Conservation (phyloP, 2,113 vertebrate species). For the Aleadryas rufinucha region DNA sequence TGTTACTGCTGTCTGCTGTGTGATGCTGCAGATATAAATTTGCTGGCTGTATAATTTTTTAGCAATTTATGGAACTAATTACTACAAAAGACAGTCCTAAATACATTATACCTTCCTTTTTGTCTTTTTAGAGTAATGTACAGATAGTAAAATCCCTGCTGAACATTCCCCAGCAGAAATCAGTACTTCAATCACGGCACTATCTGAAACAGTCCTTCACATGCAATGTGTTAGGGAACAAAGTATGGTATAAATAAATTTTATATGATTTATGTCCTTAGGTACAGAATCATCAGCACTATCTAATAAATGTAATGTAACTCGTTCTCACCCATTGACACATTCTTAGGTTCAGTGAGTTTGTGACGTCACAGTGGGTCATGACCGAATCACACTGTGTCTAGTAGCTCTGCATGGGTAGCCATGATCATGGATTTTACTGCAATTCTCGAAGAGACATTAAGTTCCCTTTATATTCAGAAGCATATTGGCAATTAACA, state of each 20-base stretch:
- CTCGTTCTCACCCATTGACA: background rate
- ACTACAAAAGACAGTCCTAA: background rate
- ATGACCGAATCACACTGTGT: background rate
- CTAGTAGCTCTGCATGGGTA: background rate
- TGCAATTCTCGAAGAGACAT: background rate
- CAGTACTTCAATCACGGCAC: background rate
- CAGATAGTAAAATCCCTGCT: background rate
- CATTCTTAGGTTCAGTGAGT: background rate
- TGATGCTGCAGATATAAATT: background rate
- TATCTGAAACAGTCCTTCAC: background rate
- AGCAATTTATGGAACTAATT: background rate
- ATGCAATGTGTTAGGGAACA: background rate
- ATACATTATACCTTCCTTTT: background rate
- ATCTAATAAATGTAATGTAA: background rate
- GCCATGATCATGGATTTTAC: background rate
- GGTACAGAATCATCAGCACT: background rate
- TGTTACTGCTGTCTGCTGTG: background rate
- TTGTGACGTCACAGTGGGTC: background rate
- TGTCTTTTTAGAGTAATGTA: background rate
- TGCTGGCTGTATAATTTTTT: background rate
- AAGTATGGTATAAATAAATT: background rate
- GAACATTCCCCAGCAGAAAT: background rate
- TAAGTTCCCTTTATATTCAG: background rate
- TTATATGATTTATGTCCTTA: background rate
- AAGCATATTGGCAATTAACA: background rate